Base-by-base conservation (phyloP, 2,113 vertebrate genomes). In the Chionodraco myersi region DNA sequence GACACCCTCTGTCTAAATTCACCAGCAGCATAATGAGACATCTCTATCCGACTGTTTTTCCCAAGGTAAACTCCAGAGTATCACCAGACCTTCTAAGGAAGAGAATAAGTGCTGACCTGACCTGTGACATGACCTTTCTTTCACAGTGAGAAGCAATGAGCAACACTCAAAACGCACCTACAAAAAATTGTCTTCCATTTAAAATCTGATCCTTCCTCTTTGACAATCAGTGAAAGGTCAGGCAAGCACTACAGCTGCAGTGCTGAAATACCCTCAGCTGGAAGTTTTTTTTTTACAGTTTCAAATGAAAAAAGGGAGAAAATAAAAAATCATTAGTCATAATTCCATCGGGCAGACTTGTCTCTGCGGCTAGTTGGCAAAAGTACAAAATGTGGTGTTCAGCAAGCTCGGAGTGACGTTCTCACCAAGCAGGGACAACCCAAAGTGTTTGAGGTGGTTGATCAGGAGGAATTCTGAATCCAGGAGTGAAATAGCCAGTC, bases 401-500 rank as follows among this genome's bases (percentile, higher is more conserved):
- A 71, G 60, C 18, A 48, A 71, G 69, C 78, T 83, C 79, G 76
- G 84, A 90, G 81, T 87, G 88, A 89, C 85, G 79, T 86, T 87
- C 77, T 88, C 75, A 83, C 88, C 77, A 62, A 82, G 82, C 44
- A 49, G 77, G 77, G 83, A 89, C 82, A 82, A 83, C 58, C 77
- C 83, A 49, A 58, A 74, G 61, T 51, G 88, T 89, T 93, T 93
- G 89, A 93, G 91, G 91, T 89, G 91, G 91, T 90, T 73, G 85
- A 65, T 79, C 61, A 45, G 83, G 30, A 23, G 81, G 80, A 89
- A 92, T 92, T 92, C 88, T 79, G 90, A 90, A 87, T 88, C 76
- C 78, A 89, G 85, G 80, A 90, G 91, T 89, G 91, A 94, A 93
- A 91, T 72, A 52, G 85, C 54, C 86, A 89, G 92, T 92, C 90